Conservation (phyloP, 1,140 invertebrate genomes). For the Argopecten irradians region DNA sequence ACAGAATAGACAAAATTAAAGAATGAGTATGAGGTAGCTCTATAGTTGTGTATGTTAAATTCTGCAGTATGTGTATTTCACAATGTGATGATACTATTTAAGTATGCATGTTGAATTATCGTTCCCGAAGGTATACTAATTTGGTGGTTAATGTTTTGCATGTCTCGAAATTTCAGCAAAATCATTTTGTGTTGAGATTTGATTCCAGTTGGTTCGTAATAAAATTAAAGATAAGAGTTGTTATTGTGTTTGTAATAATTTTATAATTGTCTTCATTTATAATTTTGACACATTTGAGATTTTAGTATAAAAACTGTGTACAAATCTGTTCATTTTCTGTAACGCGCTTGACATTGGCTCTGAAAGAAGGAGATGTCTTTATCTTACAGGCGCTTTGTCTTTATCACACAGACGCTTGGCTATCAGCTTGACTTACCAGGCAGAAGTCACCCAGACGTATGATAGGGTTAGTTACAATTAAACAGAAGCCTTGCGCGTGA, state of each 20-base stretch:
- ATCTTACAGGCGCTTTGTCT: neutral
- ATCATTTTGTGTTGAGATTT: no score
- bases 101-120: no score
- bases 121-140: no score
- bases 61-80: no score
- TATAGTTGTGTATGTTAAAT: no score
- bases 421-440: constrained; percentile 14
- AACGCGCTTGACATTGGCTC: neutral
- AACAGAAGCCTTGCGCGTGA: constrained; percentile 20
- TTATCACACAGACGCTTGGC: neutral
- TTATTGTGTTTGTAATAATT: no score
- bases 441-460: neutral
- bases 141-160: no score
- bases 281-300: neutral
- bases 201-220: no score
- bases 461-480: constrained; percentile 11
- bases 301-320: neutral
- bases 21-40: no score
- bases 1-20: neutral
- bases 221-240: no score
- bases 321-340: neutral
- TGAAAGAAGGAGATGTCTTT: constrained; percentile 11
- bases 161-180: no score
- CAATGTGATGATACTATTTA: no score
- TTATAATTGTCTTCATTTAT: neutral